Evolutionary conservation across 2,797 vertebrate genomes (phyloP), one percentile per base, ranked within the genome.

Genomic region (Coregonus suidteri): DNA sequence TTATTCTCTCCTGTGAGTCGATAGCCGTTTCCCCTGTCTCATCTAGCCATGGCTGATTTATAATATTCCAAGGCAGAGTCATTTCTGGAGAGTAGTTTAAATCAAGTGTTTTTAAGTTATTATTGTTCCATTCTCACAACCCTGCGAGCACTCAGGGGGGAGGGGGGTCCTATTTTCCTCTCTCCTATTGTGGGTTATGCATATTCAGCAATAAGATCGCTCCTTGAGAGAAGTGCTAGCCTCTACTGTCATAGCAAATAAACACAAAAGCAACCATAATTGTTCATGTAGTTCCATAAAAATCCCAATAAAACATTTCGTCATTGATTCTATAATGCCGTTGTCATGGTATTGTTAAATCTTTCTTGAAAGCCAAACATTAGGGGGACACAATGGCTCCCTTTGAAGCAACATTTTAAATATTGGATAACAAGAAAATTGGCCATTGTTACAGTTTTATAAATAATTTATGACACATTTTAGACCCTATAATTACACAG

Each of bases 391-490:
- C 75, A 79, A 76, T 74, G 69, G 64, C 54, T 69, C 30, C 66
- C 56, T 77, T 79, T 82, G 64, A 82, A 74, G 78, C 47, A 30
- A 53, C 30, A 68, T 65, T 78, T 66, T 75, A 81, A 65, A 81
- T 78, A 75, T 59, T 73, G 70, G 62, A 69, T 64, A 62, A 76
- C 80, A 79, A 76, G 53, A 37, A 69, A 74, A 79, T 68, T 41
- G 67, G 75, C 87, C 82, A 85, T 81, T 76, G 79, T 85, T 85
- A 81, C 83, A 84, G 81, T 83, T 78, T 77, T 73, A 80, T 85
- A 76, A 81, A 85, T 82, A 83, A 77, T 82, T 82, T 80, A 82
- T 79, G 75, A 74, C 75, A 75, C 62, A 65, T 59, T 85, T 89
- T 84, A 75, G 81, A 78, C 68, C 79, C 79, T 81, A 74, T 77